Evolutionary conservation across 2,797 vertebrate species (phyloP).

Genomic region (Onychomys torridus): DNA sequence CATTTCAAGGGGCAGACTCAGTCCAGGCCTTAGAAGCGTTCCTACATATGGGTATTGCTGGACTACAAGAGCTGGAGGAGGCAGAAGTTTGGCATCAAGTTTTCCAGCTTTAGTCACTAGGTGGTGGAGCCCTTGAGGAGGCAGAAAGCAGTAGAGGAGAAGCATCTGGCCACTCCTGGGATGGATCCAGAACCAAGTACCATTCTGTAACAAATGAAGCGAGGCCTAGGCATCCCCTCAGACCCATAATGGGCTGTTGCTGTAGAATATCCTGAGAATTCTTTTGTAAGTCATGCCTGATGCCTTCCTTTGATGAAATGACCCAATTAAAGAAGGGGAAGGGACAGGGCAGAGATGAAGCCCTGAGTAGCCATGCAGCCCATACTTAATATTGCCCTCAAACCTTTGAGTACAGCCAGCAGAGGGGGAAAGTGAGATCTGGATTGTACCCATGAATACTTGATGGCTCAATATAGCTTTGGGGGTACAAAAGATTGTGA

Average conservation of each 20-base stretch:
- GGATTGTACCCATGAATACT: slow-evolving; percentile 61
- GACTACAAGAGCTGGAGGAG: background rate
- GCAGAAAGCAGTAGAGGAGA: background rate
- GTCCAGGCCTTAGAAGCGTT: background rate
- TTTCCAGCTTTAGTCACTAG: background rate
- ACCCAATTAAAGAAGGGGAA: slow-evolving; percentile 52
- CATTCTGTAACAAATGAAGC: background rate
- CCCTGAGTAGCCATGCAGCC: background rate
- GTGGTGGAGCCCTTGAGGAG: background rate
- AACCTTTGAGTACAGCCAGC: slow-evolving; percentile 62
- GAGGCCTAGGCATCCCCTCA: background rate
- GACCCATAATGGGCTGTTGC: background rate
- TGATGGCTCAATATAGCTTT: slow-evolving; percentile 71
- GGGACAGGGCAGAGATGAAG: slow-evolving; percentile 26
- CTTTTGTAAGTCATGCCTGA: background rate
- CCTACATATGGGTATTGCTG: too few species aligned
- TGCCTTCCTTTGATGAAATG: slow-evolving; percentile 46
- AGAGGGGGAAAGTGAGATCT: background rate
- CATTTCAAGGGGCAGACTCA: background rate
- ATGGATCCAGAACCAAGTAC: background rate
- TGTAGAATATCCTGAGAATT: background rate
- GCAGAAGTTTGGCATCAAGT: background rate
- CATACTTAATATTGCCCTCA: slow-evolving; percentile 46
- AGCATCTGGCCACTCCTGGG: background rate
- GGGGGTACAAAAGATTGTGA: slow-evolving; percentile 66